Evolutionary conservation across 2,888 invertebrate genomes (phyloP), one percentile per base, ranked within the genome.

Genomic region (Drosophila picticornis): DNA sequence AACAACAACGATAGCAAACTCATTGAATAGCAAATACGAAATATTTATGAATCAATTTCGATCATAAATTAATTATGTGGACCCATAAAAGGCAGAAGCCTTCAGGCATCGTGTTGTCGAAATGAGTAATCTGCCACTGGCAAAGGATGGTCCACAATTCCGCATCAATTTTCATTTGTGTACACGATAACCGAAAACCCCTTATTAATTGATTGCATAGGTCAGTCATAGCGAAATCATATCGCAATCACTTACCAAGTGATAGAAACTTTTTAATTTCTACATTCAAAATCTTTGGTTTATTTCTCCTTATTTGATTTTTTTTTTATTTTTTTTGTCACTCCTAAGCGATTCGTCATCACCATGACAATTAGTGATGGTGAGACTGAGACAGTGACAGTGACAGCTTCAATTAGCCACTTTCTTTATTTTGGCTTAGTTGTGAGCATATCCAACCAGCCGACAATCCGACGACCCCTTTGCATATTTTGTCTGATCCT

Each of bases 21-120:
- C 53, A 53, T 32, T 53, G 53, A 62, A 53, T 40, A 53, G 31
- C 52, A 62, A 81, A 74, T 71, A 51, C 62, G 75, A 79, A 79
- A 79, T 82, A 80, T 79, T 80, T 82, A 82, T 80, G 80, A 82
- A 80, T 80, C 83, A 80, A 82, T 82, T 80, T 72, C 72, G 76
- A 79, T 82, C 57, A 57, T 57, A 57, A 57, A 57, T 57, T 57
- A 57, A 57, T 57, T 43, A 57, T 75, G 71, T 80, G 82, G 63
- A 79, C 79, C 71, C 70, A 70, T 16, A 40, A 57, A 57, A 22
- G 40, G 36, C 36, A 29, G 29, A 29, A 19, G 19, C 57, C 22
- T 31, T 43, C 40, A 11, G 43, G 40, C 57, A 57, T 27, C 11
- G 36, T 40, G 56, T 56, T 40, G 40, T 31, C 31, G 31, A 68